Conservation (phyloP, 2,797 vertebrate genomes). For the Varecia variegata region DNA sequence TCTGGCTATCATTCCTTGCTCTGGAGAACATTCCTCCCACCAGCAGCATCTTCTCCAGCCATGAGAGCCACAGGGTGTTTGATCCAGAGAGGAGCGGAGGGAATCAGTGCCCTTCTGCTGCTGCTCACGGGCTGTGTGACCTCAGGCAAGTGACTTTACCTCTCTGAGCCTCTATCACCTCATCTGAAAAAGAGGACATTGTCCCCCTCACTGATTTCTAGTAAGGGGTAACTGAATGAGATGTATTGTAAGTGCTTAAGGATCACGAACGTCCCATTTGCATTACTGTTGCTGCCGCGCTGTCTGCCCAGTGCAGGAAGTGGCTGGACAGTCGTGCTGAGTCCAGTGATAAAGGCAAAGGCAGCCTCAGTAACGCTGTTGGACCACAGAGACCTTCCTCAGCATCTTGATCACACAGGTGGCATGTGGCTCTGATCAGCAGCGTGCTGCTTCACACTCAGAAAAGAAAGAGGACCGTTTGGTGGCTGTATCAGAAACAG, state of each 20-base stretch:
- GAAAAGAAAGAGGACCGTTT: constrained; percentile 91
- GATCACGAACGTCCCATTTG: accelerated
- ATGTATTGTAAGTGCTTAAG: not conserved
- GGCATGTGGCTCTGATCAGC: constrained; percentile 89
- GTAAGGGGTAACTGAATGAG: not conserved
- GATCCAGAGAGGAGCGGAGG: not conserved
- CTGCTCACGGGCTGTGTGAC: not conserved
- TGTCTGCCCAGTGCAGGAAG: constrained; percentile 85
- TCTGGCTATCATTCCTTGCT: not conserved
- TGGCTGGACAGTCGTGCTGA: constrained; percentile 90
- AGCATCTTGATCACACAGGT: constrained; percentile 87
- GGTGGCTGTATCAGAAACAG: constrained; percentile 85
- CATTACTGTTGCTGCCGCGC: not conserved
- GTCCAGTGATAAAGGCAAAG: constrained; percentile 91
- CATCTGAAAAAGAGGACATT: not conserved
- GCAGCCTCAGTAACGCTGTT: constrained; percentile 86
- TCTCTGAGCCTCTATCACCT: not conserved
- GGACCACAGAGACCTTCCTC: constrained; percentile 85
- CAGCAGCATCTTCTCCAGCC: not conserved
- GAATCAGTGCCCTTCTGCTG: not conserved
- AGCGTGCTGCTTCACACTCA: constrained; percentile 89
- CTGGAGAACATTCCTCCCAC: not conserved
- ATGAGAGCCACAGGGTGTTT: not conserved
- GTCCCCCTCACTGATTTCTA: not conserved
- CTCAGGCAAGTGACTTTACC: not conserved